Conservation (phyloP, 2,797 vertebrate species). For the Mus spretus region DNA sequence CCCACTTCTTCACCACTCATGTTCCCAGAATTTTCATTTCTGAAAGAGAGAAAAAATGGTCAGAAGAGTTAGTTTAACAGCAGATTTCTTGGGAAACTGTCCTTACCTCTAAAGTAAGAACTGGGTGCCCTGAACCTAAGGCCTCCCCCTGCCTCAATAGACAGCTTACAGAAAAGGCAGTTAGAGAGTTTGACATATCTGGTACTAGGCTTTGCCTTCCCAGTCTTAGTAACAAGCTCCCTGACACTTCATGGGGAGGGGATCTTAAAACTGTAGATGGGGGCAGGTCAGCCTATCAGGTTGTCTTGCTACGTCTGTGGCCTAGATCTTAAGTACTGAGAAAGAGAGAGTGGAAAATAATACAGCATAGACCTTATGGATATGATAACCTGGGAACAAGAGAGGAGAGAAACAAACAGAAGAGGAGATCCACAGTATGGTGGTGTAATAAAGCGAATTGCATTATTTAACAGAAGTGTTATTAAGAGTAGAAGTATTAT, state of each 20-base stretch:
- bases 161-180: neutral
- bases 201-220: neutral
- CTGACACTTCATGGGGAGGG: neutral
- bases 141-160: neutral
- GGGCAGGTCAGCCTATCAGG: neutral
- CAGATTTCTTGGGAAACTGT: neutral
- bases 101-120: neutral
- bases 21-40: neutral
- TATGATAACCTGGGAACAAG: neutral
- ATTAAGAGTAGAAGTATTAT: neutral
- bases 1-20: neutral
- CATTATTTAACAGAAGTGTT: neutral
- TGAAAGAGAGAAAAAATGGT: neutral
- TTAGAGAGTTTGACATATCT: neutral
- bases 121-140: neutral
- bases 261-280: neutral
- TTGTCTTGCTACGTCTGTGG: neutral
- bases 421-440: neutral
- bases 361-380: neutral
- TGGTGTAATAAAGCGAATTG: neutral
- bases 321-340: neutral
- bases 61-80: constrained; percentile 25
- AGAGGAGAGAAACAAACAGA: neutral
- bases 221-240: neutral
- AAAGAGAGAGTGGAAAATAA: constrained; percentile 16